These are phyloP conservation scores for Morpho achilles DNA, from an alignment of 2,888 invertebrate species.

Conservation along the genomic window DNA sequence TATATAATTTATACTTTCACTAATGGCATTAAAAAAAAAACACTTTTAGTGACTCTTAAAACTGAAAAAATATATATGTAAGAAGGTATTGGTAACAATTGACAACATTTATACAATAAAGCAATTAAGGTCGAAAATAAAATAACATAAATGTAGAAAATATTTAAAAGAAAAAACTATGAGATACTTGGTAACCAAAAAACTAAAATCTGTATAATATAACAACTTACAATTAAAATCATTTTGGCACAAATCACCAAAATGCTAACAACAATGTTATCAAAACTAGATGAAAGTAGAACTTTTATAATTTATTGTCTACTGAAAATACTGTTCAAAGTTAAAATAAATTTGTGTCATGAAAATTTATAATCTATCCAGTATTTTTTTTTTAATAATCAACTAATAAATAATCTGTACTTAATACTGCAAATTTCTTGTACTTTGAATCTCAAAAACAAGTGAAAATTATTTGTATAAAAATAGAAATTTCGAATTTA, in stretches of 20 bases:
- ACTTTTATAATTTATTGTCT: constrained; percentile 11
- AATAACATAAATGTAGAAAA: constrained; percentile 10
- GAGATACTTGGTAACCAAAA: constrained; percentile 40
- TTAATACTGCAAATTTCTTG: constrained; percentile 23
- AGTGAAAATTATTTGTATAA: constrained; percentile 3
- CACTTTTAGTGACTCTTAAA: constrained; percentile 3
- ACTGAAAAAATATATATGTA: constrained; percentile 3
- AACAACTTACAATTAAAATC: constrained; percentile 37
- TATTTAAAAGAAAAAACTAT: constrained; percentile 19
- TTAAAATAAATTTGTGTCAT: neutral
- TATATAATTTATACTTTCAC: constrained; percentile 21
- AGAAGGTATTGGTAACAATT: constrained; percentile 12
- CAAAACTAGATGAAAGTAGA: constrained; percentile 10
- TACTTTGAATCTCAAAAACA: constrained; percentile 22
- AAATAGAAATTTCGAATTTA: constrained; percentile 2
- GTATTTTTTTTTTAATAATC: neutral
- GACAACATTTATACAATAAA: constrained; percentile 5
- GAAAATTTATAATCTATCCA: neutral
- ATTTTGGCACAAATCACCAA: constrained; percentile 64
- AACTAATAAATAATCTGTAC: constrained; percentile 12
- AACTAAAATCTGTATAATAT: constrained; percentile 34
- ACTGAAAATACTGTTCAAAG: constrained; percentile 19
- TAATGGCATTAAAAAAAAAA: constrained; percentile 21
- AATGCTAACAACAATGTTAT: constrained; percentile 30
- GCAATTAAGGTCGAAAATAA: constrained; percentile 12